Evolutionary conservation across 2,797 vertebrate species (phyloP).

Genomic region (Alosa sapidissima): DNA sequence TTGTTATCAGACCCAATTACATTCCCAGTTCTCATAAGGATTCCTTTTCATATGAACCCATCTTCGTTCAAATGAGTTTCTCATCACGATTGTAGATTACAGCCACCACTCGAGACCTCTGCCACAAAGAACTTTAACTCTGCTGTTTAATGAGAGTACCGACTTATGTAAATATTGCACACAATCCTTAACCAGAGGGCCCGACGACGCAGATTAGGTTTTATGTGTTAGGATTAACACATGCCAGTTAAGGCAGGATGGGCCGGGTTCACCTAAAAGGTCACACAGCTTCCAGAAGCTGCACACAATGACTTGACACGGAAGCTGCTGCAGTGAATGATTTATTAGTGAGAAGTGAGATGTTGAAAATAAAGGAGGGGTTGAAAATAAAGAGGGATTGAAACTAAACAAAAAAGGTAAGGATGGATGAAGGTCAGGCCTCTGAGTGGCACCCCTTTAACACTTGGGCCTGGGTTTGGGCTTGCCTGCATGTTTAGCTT

Average conservation of each 20-base stretch:
- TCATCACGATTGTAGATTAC: neutral
- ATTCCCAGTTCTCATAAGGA: neutral
- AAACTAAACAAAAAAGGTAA: neutral
- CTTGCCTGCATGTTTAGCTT: neutral
- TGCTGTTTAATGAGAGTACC: neutral
- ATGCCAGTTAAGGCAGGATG: neutral
- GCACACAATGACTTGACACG: neutral
- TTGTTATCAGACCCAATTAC: neutral
- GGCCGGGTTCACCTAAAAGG: conserved; percentile 27
- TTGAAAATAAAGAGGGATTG: neutral
- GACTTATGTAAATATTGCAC: neutral
- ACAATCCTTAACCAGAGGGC: neutral
- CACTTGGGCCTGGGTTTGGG: neutral
- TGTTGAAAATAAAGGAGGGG: too few relatives aligned
- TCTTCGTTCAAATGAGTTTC: neutral
- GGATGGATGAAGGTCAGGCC: neutral
- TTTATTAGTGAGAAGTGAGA: neutral
- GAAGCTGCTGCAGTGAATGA: neutral
- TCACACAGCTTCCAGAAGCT: neutral
- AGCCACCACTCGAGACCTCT: neutral
- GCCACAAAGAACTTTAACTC: neutral
- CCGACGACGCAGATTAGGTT: neutral
- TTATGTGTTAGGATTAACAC: neutral
- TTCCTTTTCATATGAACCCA: neutral
- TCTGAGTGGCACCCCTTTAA: neutral